Conservation (phyloP, 2,797 vertebrate species). For the Rhinoraja longicauda region DNA sequence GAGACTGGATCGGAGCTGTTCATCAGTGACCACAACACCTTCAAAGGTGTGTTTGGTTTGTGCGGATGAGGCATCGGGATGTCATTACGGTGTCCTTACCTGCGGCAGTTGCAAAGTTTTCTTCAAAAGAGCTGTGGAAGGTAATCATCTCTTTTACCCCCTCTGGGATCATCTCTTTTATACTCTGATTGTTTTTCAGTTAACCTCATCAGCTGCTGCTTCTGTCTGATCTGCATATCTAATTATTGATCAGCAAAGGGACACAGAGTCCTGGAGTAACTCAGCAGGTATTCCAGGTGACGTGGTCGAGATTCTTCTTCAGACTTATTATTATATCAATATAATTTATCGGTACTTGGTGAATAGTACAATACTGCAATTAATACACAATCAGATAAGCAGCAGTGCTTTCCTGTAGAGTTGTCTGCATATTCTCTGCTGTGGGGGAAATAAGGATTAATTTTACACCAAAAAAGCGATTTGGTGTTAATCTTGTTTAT, state of each 20-base stretch:
- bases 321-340: too few relatives aligned
- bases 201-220: not conserved
- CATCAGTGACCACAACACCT: constrained; percentile 76
- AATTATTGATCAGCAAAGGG: not conserved
- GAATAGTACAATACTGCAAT: not conserved
- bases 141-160: constrained; percentile 58
- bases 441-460: not conserved
- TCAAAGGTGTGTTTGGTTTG: constrained; percentile 98
- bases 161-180: constrained; percentile 43
- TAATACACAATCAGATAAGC: not conserved
- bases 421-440: not conserved
- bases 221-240: not conserved
- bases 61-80: constrained; percentile 94
- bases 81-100: constrained; percentile 96
- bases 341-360: not conserved
- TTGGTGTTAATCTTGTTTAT: constrained; percentile 11
- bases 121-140: constrained; percentile 99
- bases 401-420: not conserved
- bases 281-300: too few relatives aligned
- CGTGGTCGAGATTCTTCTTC: too few relatives aligned
- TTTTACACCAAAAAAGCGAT: constrained; percentile 5
- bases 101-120: constrained; percentile 99
- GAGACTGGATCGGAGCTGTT: constrained; percentile 68
- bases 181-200: not conserved
- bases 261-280: too few relatives aligned